Evolutionary conservation across 2,797 vertebrate species (phyloP).

Genomic region (Sebastes alutus): DNA sequence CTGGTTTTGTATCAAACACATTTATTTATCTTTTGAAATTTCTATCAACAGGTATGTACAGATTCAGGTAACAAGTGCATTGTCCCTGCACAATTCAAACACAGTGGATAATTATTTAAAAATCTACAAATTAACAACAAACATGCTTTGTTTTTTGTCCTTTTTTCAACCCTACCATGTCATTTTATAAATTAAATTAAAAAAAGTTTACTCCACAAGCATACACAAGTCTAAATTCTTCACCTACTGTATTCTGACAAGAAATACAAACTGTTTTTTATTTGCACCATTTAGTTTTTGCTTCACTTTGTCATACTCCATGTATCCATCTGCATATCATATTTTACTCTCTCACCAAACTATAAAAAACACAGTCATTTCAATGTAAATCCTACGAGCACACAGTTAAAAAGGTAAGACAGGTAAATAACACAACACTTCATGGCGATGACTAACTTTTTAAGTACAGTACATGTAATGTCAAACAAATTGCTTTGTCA

Average conservation of each 20-base stretch:
- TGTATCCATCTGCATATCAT: not conserved
- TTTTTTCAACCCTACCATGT: constrained; percentile 52
- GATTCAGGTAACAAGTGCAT: constrained; percentile 53
- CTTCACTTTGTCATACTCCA: constrained; percentile 26
- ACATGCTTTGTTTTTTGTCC: constrained; percentile 60
- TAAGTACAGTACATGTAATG: constrained; percentile 67
- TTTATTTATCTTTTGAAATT: constrained; percentile 73
- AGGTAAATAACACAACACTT: constrained; percentile 53
- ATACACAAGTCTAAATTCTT: constrained; percentile 37
- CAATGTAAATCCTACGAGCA: constrained; percentile 16
- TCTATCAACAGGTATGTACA: constrained; percentile 82
- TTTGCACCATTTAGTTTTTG: constrained; percentile 21
- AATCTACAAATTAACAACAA: constrained; percentile 65
- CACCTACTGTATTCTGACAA: constrained; percentile 29
- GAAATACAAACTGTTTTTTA: constrained; percentile 14
- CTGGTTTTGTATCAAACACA: constrained; percentile 67
- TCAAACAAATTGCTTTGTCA: constrained; percentile 40
- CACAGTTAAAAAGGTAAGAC: constrained; percentile 20
- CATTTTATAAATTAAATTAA: constrained; percentile 73
- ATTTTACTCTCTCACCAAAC: constrained; percentile 13
- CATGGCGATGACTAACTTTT: constrained; percentile 45
- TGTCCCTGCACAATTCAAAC: constrained; percentile 48
- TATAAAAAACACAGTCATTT: constrained; percentile 14
- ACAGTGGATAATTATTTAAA: constrained; percentile 46
- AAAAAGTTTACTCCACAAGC: constrained; percentile 47